Conservation (phyloP, 92 coral and sea anemone species). For the Epizoanthus fatuus region DNA sequence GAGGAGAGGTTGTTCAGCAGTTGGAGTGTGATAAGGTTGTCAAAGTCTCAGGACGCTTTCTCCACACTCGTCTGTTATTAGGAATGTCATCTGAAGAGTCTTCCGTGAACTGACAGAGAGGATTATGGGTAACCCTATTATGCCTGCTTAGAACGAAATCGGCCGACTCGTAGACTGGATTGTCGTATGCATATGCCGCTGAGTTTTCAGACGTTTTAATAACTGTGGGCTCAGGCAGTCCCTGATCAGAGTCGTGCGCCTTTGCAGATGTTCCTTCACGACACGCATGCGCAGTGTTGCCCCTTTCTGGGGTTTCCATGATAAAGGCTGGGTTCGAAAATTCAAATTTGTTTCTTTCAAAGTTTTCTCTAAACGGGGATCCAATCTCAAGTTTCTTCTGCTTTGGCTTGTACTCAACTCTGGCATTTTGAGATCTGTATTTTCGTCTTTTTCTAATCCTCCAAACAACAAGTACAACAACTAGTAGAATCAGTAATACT, state of each 20-base stretch:
- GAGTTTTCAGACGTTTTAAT: constrained; percentile 53
- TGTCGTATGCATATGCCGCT: constrained; percentile 73
- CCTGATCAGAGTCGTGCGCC: background rate
- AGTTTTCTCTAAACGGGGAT: constrained; percentile 73
- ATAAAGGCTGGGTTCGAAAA: constrained; percentile 71
- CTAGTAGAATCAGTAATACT: constrained; percentile 48
- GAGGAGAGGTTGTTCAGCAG: background rate
- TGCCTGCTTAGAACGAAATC: constrained; percentile 72
- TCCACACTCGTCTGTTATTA: constrained; percentile 31
- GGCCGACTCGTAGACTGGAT: constrained; percentile 76
- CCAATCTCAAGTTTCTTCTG: constrained; percentile 62
- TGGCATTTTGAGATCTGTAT: constrained; percentile 64
- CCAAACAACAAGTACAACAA: constrained; percentile 53
- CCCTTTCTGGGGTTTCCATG: constrained; percentile 46
- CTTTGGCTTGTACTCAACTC: constrained; percentile 60
- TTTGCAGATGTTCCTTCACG: background rate
- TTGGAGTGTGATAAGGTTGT: constrained; percentile 15
- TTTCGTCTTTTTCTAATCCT: constrained; percentile 57
- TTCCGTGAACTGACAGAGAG: constrained; percentile 45
- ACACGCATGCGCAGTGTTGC: constrained; percentile 2
- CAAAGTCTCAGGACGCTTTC: constrained; percentile 26
- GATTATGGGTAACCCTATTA: constrained; percentile 59
- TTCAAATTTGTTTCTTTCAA: constrained; percentile 55
- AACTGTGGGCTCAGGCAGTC: constrained; percentile 48
- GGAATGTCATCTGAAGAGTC: constrained; percentile 31